These are phyloP conservation scores for Bombus terrestris DNA, from an alignment of 1,140 invertebrate genomes.

Conservation along the genomic window DNA sequence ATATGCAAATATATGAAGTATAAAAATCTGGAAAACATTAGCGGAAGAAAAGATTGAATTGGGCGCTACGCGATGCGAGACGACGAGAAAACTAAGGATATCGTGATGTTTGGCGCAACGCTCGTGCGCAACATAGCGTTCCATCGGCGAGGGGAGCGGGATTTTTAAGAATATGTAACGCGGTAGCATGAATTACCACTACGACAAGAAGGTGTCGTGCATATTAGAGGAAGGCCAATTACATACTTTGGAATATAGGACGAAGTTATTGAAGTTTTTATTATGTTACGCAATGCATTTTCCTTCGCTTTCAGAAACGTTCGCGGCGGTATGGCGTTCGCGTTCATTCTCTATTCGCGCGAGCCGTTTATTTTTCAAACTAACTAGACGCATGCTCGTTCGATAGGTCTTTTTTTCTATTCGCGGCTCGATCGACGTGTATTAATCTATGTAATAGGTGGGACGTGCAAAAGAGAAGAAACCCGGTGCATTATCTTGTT, in stretches of 20 bases:
- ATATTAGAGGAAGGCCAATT: conserved; percentile 55
- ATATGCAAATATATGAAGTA: too few species aligned
- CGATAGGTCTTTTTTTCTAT: background rate
- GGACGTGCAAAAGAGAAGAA: conserved; percentile 37
- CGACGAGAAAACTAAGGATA: too few species aligned
- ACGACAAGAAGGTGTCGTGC: conserved; percentile 36
- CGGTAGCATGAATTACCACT: conserved; percentile 36
- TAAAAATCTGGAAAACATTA: too few species aligned
- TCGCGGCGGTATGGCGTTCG: background rate
- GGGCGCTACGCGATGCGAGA: too few species aligned
- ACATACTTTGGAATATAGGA: conserved; percentile 45
- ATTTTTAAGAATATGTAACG: conserved; percentile 45
- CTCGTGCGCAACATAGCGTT: too few species aligned
- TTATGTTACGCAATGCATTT: conserved; percentile 46
- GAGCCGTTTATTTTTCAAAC: too few species aligned
- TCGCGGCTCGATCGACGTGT: background rate
- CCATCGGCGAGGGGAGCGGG: background rate
- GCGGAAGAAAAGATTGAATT: too few species aligned
- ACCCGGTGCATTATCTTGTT: conserved; percentile 33
- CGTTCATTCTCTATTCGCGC: background rate
- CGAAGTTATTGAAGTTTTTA: conserved; percentile 59
- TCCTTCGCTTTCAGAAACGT: conserved; percentile 23
- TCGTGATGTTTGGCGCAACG: too few species aligned
- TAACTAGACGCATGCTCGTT: background rate
- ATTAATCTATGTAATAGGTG: conserved; percentile 3